Evolutionary conservation across 2,797 vertebrate genomes (phyloP).

Genomic region (Anas bernieri): DNA sequence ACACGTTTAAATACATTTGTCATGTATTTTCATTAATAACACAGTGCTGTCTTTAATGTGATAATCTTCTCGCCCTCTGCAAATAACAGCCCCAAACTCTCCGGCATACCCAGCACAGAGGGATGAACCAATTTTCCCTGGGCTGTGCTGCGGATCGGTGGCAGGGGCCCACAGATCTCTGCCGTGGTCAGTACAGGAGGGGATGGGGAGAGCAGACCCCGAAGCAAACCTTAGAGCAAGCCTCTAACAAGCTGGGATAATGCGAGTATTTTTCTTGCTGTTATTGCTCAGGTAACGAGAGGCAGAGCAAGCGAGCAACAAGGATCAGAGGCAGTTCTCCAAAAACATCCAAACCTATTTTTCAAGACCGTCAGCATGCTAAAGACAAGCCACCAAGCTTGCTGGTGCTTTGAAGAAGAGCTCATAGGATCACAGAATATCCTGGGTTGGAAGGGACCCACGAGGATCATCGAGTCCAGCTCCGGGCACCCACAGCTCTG

Average conservation of each 20-base stretch:
- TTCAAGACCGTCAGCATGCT: accelerated
- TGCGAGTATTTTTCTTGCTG: neutral
- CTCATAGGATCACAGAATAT: too few species aligned
- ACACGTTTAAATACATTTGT: conserved; percentile 40
- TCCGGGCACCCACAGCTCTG: too few species aligned
- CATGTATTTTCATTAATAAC: conserved; percentile 44
- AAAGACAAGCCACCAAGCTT: neutral
- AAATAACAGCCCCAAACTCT: neutral
- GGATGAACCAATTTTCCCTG: neutral
- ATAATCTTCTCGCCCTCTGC: neutral
- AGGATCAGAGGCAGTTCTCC: neutral
- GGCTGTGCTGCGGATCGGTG: accelerated
- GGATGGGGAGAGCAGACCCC: neutral
- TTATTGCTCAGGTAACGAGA: neutral
- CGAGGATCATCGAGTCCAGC: too few species aligned
- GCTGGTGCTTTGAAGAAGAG: neutral
- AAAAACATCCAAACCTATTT: neutral
- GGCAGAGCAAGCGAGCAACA: neutral
- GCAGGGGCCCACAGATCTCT: accelerated
- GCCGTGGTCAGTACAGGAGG: accelerated
- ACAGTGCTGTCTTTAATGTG: neutral
- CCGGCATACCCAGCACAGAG: accelerated
- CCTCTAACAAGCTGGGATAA: neutral
- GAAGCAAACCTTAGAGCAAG: neutral
- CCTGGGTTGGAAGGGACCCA: too few species aligned